Conservation (phyloP, 2,888 invertebrate species). For the Polydesmus complanatus region DNA sequence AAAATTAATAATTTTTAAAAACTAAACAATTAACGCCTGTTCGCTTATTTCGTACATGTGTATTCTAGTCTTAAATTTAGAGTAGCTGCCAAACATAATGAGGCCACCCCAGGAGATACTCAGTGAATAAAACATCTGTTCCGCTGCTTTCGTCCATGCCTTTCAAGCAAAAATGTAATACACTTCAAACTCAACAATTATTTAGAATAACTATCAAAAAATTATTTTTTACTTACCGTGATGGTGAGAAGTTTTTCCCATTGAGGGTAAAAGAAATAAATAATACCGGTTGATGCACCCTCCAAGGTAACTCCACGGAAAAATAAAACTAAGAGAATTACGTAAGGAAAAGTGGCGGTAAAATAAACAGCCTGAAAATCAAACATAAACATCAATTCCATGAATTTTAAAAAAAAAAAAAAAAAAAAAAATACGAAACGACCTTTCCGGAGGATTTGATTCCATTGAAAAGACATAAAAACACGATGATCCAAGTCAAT, state of each 20-base stretch:
- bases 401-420: background rate
- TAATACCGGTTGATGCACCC: conserved; percentile 26
- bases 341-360: conserved; percentile 28
- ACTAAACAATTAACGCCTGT: background rate
- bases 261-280: conserved; percentile 26
- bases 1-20: background rate
- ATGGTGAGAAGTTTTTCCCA: conserved; percentile 26
- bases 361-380: conserved; percentile 26
- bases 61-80: conserved; percentile 44
- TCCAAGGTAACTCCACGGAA: conserved; percentile 25
- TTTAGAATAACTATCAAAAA: background rate
- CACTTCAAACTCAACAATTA: background rate
- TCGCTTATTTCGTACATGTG: conserved; percentile 7
- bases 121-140: conserved; percentile 71
- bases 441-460: conserved; percentile 29
- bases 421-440: background rate
- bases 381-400: background rate
- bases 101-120: conserved; percentile 64
- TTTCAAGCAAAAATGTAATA: conserved; percentile 20
- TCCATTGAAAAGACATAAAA: conserved; percentile 28
- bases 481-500: conserved; percentile 27
- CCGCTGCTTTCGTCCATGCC: conserved; percentile 71
- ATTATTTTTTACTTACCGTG: conserved; percentile 19
- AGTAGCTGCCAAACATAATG: conserved; percentile 53
- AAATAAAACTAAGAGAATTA: conserved; percentile 25